Evolutionary conservation across 2,888 invertebrate species (phyloP), one percentile per base, ranked within the genome.

Genomic region (Frankliniella fusca): DNA sequence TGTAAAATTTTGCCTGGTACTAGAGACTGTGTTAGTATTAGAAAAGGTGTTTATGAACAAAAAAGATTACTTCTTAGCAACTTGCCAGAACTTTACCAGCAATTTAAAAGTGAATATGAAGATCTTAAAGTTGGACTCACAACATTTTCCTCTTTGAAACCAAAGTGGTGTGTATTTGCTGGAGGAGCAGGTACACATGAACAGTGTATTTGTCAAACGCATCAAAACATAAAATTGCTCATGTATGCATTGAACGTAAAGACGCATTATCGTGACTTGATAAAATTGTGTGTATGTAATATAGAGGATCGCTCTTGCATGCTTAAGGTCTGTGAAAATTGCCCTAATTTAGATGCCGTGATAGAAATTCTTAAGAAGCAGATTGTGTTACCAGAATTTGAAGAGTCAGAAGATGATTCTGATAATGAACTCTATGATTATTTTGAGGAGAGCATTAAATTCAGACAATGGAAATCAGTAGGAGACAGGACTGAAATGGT

Each of bases 191-290:
- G 65, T 15, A 65, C 65, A 65, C 65, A 65, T 20, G 65, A 65
- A 20, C 65, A 65, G 65, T 65, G 65, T 20, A 65, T 65, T 15
- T 65, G 65, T 65, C 65, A 65, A 65, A 65, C 65, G 20, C 65
- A 65, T 20, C 65, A 65, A 20, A 65, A 65, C 65, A 20, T 65
- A 15, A 65, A 65, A 20, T 20, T 65, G n/a, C 20, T 65, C n/a
- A 9, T 65, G n/a, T 65, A 65, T 65, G 65, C 65, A 15, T 20
- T 65, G 15, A 65, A 65, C 65, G 20, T 65, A 7, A 65, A 65
- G 20, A 65, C 20, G 20, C 15, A 65, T 65, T 65, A 65, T 20
- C 11, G 65, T 15, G 65, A 65, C 20, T 65, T 65, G 20, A 65
- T 65, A 15, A 65, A 65, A 20, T 15, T 65, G 65, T 65, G 65